These are phyloP conservation scores for Anticlea derivata DNA, from an alignment of 2,888 invertebrate species.

Conservation along the genomic window DNA sequence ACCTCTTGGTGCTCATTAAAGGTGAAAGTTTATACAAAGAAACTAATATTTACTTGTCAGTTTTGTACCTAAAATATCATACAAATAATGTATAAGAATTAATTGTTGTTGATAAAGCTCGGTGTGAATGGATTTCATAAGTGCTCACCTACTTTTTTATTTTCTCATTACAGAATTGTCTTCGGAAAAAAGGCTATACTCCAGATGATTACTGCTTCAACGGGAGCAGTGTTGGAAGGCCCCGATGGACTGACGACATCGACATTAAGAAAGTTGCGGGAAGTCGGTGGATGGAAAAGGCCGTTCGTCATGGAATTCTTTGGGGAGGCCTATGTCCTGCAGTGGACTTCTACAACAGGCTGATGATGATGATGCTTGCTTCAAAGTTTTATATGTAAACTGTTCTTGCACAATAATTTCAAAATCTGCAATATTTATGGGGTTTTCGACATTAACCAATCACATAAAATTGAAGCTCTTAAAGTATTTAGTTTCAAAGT, in stretches of 20 bases:
- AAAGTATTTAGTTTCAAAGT: conserved; percentile 37
- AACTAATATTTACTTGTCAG: conserved; percentile 48
- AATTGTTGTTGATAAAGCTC: conserved; percentile 14
- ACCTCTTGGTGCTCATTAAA: conserved; percentile 53
- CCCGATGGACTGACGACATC: too few relatives aligned
- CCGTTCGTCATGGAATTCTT: too few relatives aligned
- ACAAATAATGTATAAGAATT: conserved; percentile 28
- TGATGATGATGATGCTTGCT: background rate
- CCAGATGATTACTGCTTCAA: too few relatives aligned
- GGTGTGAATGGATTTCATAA: conserved; percentile 4
- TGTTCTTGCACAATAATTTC: background rate
- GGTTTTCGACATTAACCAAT: conserved; percentile 31
- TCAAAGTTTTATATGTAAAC: background rate
- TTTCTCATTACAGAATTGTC: too few relatives aligned
- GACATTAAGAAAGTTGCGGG: too few relatives aligned
- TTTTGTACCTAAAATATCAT: conserved; percentile 20
- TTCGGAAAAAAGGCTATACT: too few relatives aligned
- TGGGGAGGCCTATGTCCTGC: too few relatives aligned
- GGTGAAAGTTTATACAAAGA: conserved; percentile 58
- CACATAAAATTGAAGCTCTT: conserved; percentile 34
- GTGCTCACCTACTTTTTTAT: too few relatives aligned
- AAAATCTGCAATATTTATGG: conserved; percentile 2
- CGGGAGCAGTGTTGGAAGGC: too few relatives aligned
- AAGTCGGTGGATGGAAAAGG: too few relatives aligned
- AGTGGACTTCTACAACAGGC: too few relatives aligned